These are phyloP conservation scores for Macrophya annulata DNA, from an alignment of 2,888 invertebrate species.

Conservation along the genomic window DNA sequence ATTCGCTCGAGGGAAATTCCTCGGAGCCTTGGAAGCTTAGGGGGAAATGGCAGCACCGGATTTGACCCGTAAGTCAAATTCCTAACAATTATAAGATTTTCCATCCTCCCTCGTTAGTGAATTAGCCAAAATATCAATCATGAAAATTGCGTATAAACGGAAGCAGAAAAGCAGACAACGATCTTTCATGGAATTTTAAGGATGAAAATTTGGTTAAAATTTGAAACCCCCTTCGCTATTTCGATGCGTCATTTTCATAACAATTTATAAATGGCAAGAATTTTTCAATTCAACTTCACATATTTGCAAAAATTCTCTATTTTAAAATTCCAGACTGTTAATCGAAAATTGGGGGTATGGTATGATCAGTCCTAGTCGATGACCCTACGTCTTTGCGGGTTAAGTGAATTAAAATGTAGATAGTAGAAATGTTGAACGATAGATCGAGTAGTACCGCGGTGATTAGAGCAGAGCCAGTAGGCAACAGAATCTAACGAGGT, in stretches of 20 bases:
- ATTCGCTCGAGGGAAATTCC: slow-evolving; percentile 36
- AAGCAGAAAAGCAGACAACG: background rate
- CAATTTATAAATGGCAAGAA: background rate
- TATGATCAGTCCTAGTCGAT: background rate
- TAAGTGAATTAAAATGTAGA: slow-evolving; percentile 31
- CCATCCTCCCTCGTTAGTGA: slow-evolving; percentile 22
- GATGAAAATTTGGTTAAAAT: background rate
- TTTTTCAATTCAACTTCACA: too few species aligned
- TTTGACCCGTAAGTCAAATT: slow-evolving; percentile 40
- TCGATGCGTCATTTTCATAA: background rate
- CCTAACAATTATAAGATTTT: slow-evolving; percentile 33
- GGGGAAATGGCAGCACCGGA: slow-evolving; percentile 24
- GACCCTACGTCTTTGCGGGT: background rate
- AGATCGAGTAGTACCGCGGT: slow-evolving; percentile 30
- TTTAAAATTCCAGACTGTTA: background rate
- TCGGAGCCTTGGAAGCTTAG: background rate
- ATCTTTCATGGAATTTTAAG: background rate
- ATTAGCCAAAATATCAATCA: slow-evolving; percentile 16
- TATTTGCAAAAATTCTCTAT: background rate
- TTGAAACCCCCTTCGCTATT: background rate
- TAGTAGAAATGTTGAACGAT: slow-evolving; percentile 35
- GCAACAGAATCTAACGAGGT: slow-evolving; percentile 67
- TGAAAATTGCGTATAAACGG: background rate
- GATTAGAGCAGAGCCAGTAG: slow-evolving; percentile 34
- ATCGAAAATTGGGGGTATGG: too few species aligned